Percentiles rank a stretch among this genome's conserved stretches.
Evolutionary conservation across 2,113 vertebrate genomes (phyloP).

Genomic region (Lipophrys pholis): DNA sequence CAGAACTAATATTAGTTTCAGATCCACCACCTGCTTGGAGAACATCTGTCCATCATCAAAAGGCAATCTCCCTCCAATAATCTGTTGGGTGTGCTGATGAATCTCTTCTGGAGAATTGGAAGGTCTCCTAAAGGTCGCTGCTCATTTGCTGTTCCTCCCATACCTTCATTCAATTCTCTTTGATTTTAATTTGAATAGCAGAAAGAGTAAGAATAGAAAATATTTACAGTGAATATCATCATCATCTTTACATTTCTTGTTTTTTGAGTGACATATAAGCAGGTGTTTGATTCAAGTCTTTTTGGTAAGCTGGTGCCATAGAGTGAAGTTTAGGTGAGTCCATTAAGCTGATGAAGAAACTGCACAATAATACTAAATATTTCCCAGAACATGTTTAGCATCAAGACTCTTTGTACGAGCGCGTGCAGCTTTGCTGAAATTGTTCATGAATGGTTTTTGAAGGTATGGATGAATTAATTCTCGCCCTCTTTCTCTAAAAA

Average conservation of each 20-base stretch:
- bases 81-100: constrained; percentile 53
- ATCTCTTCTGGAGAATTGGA: constrained; percentile 58
- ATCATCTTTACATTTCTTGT: neutral
- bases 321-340: too few relatives aligned
- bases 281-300: neutral
- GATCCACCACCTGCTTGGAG: constrained; percentile 59
- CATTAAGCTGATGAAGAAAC: too few relatives aligned
- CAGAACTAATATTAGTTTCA: constrained; percentile 36
- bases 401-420: too few relatives aligned
- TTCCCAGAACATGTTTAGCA: too few relatives aligned
- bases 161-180: constrained; percentile 9
- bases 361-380: too few relatives aligned
- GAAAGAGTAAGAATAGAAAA: neutral
- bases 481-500: too few relatives aligned
- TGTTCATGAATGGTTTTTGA: too few relatives aligned
- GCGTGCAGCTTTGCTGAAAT: too few relatives aligned
- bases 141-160: constrained; percentile 7
- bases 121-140: constrained; percentile 60
- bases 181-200: constrained; percentile 16
- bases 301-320: too few relatives aligned
- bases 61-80: constrained; percentile 52
- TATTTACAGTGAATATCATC: constrained; percentile 7
- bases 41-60: constrained; percentile 68
- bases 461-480: too few relatives aligned
- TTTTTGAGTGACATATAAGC: neutral